Evolutionary conservation across 2,113 vertebrate genomes (phyloP).

Genomic region (Myrmophylax atrothorax): DNA sequence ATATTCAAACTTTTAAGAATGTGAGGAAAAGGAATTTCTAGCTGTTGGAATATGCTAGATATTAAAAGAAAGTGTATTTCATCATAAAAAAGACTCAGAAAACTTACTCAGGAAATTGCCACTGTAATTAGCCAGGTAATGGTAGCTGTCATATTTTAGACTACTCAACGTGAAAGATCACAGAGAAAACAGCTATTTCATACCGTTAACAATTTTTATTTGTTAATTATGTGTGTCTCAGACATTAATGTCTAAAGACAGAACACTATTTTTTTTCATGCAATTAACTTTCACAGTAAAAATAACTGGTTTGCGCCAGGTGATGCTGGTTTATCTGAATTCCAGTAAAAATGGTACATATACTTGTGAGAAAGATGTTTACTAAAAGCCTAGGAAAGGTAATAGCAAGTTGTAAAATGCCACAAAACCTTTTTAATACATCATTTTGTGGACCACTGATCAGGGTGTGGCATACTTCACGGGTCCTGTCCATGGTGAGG

Average conservation of each 20-base stretch:
- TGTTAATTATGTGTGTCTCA: neutral
- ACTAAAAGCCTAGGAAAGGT: neutral
- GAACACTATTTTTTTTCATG: neutral
- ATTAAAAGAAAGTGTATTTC: neutral
- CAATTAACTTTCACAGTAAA: neutral
- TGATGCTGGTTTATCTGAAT: neutral
- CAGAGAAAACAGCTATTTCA: neutral
- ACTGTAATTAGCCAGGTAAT: neutral
- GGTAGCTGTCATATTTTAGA: neutral
- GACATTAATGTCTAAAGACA: neutral
- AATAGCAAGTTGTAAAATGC: neutral
- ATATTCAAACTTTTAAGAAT: neutral
- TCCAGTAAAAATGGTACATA: neutral
- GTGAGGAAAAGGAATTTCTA: neutral
- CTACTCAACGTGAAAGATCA: neutral
- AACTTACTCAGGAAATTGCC: neutral
- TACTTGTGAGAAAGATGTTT: neutral
- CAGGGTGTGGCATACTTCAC: neutral
- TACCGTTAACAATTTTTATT: neutral
- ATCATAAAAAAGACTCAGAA: neutral
- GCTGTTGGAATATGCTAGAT: neutral
- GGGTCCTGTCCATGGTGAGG: neutral
- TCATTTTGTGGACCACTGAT: neutral
- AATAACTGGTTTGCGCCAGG: neutral
- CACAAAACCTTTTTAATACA: neutral